Conservation (phyloP, 1,140 invertebrate genomes). For the Globodera rostochiensis region DNA sequence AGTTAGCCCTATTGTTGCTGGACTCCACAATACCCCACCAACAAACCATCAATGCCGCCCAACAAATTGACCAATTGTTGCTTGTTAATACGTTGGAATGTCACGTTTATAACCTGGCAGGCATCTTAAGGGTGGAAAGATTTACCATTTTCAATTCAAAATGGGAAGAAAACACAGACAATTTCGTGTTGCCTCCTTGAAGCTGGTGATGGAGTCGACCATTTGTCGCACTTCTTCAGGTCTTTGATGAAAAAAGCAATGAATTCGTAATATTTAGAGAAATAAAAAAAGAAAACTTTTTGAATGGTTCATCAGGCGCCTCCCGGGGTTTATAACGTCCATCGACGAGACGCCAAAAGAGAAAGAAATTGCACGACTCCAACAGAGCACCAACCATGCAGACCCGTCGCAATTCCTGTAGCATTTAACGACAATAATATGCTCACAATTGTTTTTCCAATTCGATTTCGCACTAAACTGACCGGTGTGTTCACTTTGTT, state of each 20-base stretch:
- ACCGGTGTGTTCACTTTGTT: slow-evolving; percentile 51
- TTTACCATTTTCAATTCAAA: slow-evolving; percentile 16
- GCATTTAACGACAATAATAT: slow-evolving; percentile 7
- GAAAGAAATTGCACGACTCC: slow-evolving; percentile 61
- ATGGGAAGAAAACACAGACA: slow-evolving; percentile 69
- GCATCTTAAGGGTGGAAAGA: slow-evolving; percentile 72
- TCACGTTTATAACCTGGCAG: slow-evolving; percentile 93
- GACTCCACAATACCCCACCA: slow-evolving; percentile 1
- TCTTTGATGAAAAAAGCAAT: not conserved
- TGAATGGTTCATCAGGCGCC: slow-evolving; percentile 60
- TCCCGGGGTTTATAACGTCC: slow-evolving; percentile 53
- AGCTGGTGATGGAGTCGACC: slow-evolving; percentile 75
- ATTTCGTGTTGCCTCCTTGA: slow-evolving; percentile 92
- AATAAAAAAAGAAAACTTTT: slow-evolving; percentile 48
- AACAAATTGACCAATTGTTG: slow-evolving; percentile 79
- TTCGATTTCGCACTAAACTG: not conserved
- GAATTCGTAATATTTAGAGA: not conserved
- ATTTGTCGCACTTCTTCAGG: slow-evolving; percentile 55
- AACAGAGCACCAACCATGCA: slow-evolving; percentile 56
- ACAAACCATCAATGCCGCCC: slow-evolving; percentile 73
- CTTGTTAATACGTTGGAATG: slow-evolving; percentile 90
- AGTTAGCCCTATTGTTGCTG: not conserved
- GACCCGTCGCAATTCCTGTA: slow-evolving; percentile 58
- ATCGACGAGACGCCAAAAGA: slow-evolving; percentile 76
- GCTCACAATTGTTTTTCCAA: not conserved